Conservation (phyloP, 2,797 vertebrate genomes). For the Cyclura pinguis region DNA sequence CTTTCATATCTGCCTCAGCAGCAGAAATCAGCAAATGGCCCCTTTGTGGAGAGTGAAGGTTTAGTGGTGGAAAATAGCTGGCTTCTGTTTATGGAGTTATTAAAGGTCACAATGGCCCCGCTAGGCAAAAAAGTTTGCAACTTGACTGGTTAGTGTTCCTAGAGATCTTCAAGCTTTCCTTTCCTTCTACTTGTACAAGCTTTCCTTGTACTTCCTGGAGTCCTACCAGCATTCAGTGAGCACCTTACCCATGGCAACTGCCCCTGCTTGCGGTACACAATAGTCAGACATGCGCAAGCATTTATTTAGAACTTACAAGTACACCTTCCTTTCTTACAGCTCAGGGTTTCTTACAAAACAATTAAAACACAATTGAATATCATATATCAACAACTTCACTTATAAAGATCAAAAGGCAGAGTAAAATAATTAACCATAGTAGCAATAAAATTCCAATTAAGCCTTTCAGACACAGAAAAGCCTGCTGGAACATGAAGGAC, state of each 20-base stretch:
- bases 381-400: background rate
- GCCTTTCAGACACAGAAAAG: background rate
- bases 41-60: background rate
- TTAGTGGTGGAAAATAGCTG: background rate
- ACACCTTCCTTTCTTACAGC: background rate
- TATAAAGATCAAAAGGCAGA: background rate
- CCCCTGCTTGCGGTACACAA: background rate
- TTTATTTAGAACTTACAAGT: background rate
- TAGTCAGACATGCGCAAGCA: background rate
- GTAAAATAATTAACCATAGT: constrained; percentile 9
- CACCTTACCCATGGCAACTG: background rate
- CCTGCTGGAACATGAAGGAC: background rate
- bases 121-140: background rate
- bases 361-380: constrained; percentile 14
- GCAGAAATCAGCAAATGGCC: background rate
- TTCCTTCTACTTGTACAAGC: background rate
- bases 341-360: background rate
- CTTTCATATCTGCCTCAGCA: background rate
- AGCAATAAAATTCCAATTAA: constrained; percentile 4
- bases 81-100: background rate
- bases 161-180: background rate
- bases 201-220: background rate
- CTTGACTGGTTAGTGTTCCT: background rate
- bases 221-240: background rate
- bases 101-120: background rate